These are phyloP conservation scores for Macrocentrus cingulum DNA, from an alignment of 1,140 invertebrate genomes.

Conservation along the genomic window DNA sequence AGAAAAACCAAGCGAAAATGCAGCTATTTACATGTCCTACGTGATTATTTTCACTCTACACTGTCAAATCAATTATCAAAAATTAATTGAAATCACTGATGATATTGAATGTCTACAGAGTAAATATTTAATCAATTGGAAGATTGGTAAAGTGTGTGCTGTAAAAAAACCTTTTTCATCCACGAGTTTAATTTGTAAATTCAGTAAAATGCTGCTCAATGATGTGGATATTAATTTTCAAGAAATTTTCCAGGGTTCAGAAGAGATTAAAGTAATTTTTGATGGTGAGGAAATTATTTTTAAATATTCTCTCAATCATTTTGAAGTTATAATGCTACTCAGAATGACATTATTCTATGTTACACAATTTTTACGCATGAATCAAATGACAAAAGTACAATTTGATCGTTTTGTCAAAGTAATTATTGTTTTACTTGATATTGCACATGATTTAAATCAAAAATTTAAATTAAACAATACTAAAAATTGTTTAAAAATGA, in stretches of 20 bases:
- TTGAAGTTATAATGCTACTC: constrained; percentile 34
- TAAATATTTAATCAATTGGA: constrained; percentile 43
- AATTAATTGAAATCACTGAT: constrained; percentile 36
- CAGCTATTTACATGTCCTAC: constrained; percentile 38
- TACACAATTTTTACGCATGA: constrained; percentile 35
- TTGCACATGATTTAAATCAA: constrained; percentile 28
- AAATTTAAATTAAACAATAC: constrained; percentile 26
- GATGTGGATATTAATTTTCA: constrained; percentile 25
- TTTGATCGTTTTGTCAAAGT: constrained; percentile 34
- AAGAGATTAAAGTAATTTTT: constrained; percentile 29
- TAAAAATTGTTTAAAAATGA: constrained; percentile 23
- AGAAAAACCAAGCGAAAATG: constrained; percentile 29
- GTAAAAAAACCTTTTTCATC: constrained; percentile 29
- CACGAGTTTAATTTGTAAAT: constrained; percentile 26
- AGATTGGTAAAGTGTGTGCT: constrained; percentile 3
- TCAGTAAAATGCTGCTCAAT: constrained; percentile 32
- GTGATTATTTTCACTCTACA: constrained; percentile 44
- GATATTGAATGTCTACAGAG: constrained; percentile 34
- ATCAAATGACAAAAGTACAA: constrained; percentile 30
- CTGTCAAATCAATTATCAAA: constrained; percentile 40
- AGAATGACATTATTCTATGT: constrained; percentile 47
- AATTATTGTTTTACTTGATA: constrained; percentile 39
- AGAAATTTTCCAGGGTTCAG: constrained; percentile 26
- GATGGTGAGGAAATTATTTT: constrained; percentile 25
- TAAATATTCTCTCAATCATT: constrained; percentile 29